Conservation (phyloP, 2,888 invertebrate species). For the Melinaea menophilus region DNA sequence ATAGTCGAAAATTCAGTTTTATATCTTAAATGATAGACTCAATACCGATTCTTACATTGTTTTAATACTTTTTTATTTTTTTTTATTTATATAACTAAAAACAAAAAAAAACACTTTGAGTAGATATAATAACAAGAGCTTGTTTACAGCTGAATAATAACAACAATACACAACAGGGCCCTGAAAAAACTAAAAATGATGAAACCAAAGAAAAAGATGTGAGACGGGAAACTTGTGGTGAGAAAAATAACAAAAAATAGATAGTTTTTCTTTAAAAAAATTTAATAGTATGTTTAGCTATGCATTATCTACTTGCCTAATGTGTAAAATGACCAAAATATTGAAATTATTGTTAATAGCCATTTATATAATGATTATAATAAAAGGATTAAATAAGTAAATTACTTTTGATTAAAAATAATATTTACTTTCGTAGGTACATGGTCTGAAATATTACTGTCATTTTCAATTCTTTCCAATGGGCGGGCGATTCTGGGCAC, state of each 20-base stretch:
- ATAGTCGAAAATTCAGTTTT: too few species aligned
- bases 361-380: too few species aligned
- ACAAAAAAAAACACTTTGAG: slow-evolving; percentile 3
- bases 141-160: slow-evolving; percentile 55
- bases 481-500: slow-evolving; percentile 86
- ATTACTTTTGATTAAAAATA: too few species aligned
- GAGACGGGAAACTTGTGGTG: slow-evolving; percentile 51
- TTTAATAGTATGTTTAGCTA: too few species aligned
- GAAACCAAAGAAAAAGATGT: slow-evolving; percentile 58
- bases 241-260: slow-evolving; percentile 12
- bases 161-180: slow-evolving; percentile 35
- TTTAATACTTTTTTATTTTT: slow-evolving; percentile 1
- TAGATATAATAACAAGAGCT: neutral
- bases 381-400: too few species aligned
- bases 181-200: slow-evolving; percentile 42
- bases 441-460: slow-evolving; percentile 80
- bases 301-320: too few species aligned
- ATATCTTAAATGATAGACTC: too few species aligned
- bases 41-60: too few species aligned
- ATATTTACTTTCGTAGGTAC: slow-evolving; percentile 59
- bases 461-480: slow-evolving; percentile 86
- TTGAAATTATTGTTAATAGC: too few species aligned
- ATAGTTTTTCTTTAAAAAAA: too few species aligned
- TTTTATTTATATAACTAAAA: neutral
- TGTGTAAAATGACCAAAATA: too few species aligned